Conservation (phyloP, 2,888 invertebrate genomes). For the Caenorhabditis sp. region DNA sequence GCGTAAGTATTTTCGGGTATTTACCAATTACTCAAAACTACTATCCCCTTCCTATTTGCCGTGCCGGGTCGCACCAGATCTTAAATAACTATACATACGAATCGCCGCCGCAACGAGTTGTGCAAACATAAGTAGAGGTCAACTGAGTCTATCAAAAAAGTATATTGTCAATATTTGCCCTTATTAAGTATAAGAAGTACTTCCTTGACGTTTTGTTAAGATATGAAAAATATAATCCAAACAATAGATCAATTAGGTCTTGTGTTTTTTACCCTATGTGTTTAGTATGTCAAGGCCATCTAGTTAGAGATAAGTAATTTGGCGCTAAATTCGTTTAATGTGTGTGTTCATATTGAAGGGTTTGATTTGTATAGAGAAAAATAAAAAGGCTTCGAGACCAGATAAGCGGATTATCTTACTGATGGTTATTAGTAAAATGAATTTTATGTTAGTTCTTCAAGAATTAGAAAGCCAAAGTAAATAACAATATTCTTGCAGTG, state of each 20-base stretch:
- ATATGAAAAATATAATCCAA: neutral
- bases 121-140: neutral
- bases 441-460: neutral
- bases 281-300: neutral
- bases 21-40: neutral
- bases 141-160: neutral
- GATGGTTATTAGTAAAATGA: neutral
- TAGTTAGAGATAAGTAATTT: neutral
- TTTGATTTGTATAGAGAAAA: too few relatives aligned
- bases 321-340: neutral
- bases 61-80: neutral
- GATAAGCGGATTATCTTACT: neutral
- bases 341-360: too few relatives aligned
- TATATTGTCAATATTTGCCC: neutral
- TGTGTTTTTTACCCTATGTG: neutral
- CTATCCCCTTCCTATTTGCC: neutral
- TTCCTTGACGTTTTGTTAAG: neutral
- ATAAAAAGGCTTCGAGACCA: too few relatives aligned
- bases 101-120: neutral
- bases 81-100: neutral
- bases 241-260: neutral
- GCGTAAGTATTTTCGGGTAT: constrained; percentile 2
- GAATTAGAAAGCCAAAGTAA: neutral
- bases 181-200: neutral
- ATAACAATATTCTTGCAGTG: constrained; percentile 75